Evolutionary conservation across 2,113 vertebrate species (phyloP), one percentile per base, ranked within the genome.

Genomic region (Saccopteryx leptura): DNA sequence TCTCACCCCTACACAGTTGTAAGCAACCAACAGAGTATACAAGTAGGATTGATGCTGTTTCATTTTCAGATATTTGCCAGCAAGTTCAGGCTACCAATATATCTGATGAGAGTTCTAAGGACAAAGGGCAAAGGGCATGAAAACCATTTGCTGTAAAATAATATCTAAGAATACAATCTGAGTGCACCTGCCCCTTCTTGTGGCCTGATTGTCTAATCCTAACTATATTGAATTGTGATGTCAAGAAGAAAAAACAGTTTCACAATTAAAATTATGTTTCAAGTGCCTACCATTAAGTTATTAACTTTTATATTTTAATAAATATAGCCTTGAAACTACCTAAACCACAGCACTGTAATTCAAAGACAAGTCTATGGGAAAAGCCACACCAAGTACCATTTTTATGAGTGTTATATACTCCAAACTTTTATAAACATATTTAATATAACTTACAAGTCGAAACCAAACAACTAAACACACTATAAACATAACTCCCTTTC

Each of bases 301-400:
- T 98, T 98, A 98, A 97, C 74, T 96, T 97, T 97, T 97, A 98
- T 95, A 96, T 95, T 97, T 98, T 96, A 98, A 96, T 98, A 98
- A 98, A 97, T 97, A 97, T 90, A 98, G 91, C 89, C 83, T 96
- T 97, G 96, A 96, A 97, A 96, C 93, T 94, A 86, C 65, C 95
- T 88, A 94, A 95, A 97, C 97, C 96, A 97, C 97, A 97, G 87
- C n/a, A 78, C 26, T 96, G 21, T 33, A 97, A 97, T 97, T 98
- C 97, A 98, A 98, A 98, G 97, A 80, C 89, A 54, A 94, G n/a
- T 63, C 94, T 96, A 95, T 97, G 97, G 96, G 97, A 97, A 97
- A 97, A 82, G 63, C 91, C 91, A 97, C 91, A 90, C 46, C 0
- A 33, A 84, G 63, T 52, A 89, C 91, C 84, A 82, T 90, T 97